Evolutionary conservation across 2,797 vertebrate species (phyloP), one percentile per base, ranked within the genome.

Genomic region (Todus mexicanus): DNA sequence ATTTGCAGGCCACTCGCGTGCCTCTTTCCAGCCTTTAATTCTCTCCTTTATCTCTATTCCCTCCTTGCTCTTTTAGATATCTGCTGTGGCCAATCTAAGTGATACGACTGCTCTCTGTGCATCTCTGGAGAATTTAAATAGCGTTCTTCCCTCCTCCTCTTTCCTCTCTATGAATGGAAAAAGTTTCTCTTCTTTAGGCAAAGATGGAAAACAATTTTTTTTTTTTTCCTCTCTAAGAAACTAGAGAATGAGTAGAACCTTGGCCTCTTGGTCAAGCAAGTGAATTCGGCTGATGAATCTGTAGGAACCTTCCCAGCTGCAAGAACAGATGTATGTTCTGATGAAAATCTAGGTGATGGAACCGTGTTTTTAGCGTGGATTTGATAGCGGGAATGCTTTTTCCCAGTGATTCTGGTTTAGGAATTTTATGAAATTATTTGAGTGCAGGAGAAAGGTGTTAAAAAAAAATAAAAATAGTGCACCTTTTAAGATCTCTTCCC

Each of bases 51-150:
- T 94, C 86, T 95, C 40, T 79, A 4, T 81, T 93, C 57, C 35
- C 33, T 75, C 33, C 45, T 69, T 87, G 72, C 74, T 85, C 56
- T 84, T 87, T 66, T 59, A 29, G 63, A 2, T 87, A 84, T 59
- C 53, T 87, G 82, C 35, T 93, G 74, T 90, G 94, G 92, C 68
- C 79, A 78, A 2, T 93, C 84, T 90, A 79, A 95, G 19, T 37
- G 66, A 60, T 76, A 60, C 4, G 4, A 27, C 53, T 96, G 85
- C 74, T 77, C n/a, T 72, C 59, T 72, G 33, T 72, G 73, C 66
- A 23, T 73, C 66, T 64, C 70, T 82, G 37, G 40, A 91, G 87
- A 86, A 79, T 93, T 78, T 88, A 84, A 93, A 90, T 53, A 76
- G 53, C 60, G 31, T 66, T 40, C 48, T 65, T 84, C 33, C 11